These are phyloP conservation scores for Hoplodrina blanda DNA, from an alignment of 2,888 invertebrate species.

Conservation along the genomic window DNA sequence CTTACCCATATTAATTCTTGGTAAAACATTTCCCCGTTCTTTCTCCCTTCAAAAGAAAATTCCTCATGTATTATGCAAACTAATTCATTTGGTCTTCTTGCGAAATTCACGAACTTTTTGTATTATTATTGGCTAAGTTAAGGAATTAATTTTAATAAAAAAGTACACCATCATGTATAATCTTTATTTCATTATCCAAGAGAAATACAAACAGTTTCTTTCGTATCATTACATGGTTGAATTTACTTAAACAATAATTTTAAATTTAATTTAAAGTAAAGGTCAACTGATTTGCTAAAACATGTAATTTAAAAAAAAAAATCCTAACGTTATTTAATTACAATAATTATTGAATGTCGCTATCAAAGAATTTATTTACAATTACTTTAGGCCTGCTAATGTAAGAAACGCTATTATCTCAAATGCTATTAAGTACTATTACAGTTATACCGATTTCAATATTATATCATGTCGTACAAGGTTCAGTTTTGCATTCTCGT, in stretches of 20 bases:
- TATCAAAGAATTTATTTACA: constrained; percentile 69
- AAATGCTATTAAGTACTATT: constrained; percentile 57
- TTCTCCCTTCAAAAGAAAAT: constrained; percentile 1
- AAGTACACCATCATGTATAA: constrained; percentile 55
- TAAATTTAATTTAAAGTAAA: constrained; percentile 21
- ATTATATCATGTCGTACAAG: constrained; percentile 35
- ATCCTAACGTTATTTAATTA: constrained; percentile 42
- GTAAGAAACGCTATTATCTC: constrained; percentile 76
- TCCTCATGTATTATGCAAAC: constrained; percentile 1
- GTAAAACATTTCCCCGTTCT: neutral
- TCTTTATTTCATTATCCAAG: constrained; percentile 81
- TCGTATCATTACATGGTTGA: constrained; percentile 61
- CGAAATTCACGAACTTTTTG: neutral
- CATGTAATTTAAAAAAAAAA: constrained; percentile 22
- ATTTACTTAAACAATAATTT: constrained; percentile 39
- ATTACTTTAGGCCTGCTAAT: constrained; percentile 65
- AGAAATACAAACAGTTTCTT: constrained; percentile 75
- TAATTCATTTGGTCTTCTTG: neutral
- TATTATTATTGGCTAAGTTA: neutral
- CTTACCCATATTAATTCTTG: constrained; percentile 3
- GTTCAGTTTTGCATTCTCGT: no score
- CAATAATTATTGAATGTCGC: constrained; percentile 57
- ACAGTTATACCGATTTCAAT: constrained; percentile 48
- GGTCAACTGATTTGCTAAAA: constrained; percentile 29
- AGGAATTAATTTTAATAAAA: constrained; percentile 41